A percentile compares a stretch with the other conserved stretches of the same genome.
Evolutionary conservation across 35 echinoderm and acorn worm genomes (phyloP).

Genomic region (Diadema setosum): DNA sequence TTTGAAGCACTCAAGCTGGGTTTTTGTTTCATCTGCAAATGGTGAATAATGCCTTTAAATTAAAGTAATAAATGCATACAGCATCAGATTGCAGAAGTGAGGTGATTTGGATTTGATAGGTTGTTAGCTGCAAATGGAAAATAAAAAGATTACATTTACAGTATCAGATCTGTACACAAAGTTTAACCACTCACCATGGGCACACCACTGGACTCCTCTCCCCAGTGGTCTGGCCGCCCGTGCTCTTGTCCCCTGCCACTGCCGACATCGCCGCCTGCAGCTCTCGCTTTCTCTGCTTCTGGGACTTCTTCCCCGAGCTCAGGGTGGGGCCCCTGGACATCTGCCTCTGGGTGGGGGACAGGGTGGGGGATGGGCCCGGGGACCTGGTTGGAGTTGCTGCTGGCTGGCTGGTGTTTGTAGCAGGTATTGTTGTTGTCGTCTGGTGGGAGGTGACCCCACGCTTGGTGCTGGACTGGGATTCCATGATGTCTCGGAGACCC

Average conservation of each 20-base stretch:
- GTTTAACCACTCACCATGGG: slow-evolving; percentile 51
- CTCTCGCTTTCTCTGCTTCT: slow-evolving; percentile 71
- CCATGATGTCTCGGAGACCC: slow-evolving; percentile 56
- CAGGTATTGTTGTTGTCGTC: not conserved
- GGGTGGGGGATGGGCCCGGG: not conserved
- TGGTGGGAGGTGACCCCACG: not conserved
- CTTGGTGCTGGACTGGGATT: slow-evolving; percentile 8
- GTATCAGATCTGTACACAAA: no score
- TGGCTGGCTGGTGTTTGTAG: not conserved
- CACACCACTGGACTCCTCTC: not conserved
- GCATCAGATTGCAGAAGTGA: no score
- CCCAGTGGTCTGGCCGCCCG: not conserved
- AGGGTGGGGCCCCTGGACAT: not conserved
- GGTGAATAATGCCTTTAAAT: no score
- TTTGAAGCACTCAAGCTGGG: no score
- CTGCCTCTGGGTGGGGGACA: not conserved
- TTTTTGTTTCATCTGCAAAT: no score
- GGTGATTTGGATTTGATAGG: no score
- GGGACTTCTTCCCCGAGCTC: slow-evolving; percentile 63
- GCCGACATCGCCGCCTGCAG: not conserved
- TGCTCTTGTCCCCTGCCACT: not conserved
- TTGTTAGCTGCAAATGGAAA: no score
- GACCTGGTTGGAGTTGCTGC: not conserved
- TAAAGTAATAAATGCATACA: no score
- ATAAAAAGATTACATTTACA: no score